Conservation (phyloP, 2,113 vertebrate species). For the Corapipo altera region DNA sequence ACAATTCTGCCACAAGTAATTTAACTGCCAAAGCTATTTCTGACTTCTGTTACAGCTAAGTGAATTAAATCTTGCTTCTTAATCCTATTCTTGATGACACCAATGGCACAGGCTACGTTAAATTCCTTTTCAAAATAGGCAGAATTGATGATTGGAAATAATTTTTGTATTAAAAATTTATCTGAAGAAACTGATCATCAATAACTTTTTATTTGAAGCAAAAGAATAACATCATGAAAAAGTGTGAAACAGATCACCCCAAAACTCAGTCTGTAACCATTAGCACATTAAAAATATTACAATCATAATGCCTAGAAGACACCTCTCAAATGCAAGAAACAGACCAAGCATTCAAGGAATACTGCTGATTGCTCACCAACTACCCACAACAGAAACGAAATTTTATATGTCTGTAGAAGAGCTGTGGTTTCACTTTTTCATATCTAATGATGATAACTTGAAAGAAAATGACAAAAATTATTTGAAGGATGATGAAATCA, state of each 20-base stretch:
- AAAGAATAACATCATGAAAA: neutral
- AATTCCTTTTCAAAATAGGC: neutral
- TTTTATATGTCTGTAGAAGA: neutral
- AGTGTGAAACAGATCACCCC: neutral
- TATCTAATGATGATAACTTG: neutral
- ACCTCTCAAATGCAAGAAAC: neutral
- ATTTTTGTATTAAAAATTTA: neutral
- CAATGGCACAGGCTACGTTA: neutral
- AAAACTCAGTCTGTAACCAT: neutral
- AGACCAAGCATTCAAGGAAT: neutral
- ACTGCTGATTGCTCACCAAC: neutral
- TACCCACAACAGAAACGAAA: rapidly evolving
- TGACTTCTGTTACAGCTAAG: neutral
- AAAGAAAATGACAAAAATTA: neutral
- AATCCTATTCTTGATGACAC: neutral
- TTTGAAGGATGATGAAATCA: neutral
- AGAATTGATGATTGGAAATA: neutral
- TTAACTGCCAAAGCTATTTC: neutral
- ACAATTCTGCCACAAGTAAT: neutral
- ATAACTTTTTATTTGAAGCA: neutral
- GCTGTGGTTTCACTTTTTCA: neutral
- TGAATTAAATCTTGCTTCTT: constrained; percentile 9
- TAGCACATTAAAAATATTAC: neutral
- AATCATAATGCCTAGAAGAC: neutral
- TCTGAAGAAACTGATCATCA: neutral